phyloP scores from a whole-genome alignment of 2,797 vertebrate genomes.

The Karalla daura region DNA sequence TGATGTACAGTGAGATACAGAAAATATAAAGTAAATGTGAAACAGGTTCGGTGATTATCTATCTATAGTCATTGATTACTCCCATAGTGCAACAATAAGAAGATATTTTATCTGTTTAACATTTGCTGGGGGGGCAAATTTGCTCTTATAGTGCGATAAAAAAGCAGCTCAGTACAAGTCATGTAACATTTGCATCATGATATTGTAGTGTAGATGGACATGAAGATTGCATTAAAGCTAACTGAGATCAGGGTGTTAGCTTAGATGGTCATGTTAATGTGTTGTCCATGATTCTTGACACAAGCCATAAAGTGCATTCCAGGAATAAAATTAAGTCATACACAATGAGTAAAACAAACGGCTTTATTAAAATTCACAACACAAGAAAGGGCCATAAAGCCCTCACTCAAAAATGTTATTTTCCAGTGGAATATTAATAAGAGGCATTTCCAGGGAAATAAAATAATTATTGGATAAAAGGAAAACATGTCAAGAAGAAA shows the following conservation, averaged over 20 bases:
- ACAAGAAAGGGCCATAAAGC: slow-evolving; percentile 3
- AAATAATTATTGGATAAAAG: slow-evolving; percentile 19
- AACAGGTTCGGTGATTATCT: neutral
- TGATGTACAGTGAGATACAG: no score
- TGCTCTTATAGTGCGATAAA: neutral
- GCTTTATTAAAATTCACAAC: slow-evolving; percentile 6
- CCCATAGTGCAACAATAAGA: neutral
- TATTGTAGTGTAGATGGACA: neutral
- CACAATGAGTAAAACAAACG: slow-evolving; percentile 15
- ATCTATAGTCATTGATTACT: neutral
- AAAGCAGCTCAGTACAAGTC: no score
- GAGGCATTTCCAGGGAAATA: slow-evolving; percentile 14
- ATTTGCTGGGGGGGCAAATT: neutral
- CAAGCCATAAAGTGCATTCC: slow-evolving; percentile 14
- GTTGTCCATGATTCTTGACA: slow-evolving; percentile 1
- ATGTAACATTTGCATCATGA: neutral
- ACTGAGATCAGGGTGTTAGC: neutral
- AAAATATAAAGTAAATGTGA: no score
- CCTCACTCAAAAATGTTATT: slow-evolving; percentile 16
- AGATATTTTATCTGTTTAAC: neutral
- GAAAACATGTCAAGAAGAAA: slow-evolving; percentile 13
- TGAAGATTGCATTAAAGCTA: neutral
- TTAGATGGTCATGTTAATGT: neutral
- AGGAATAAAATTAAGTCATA: slow-evolving; percentile 1
- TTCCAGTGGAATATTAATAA: neutral